Conservation (phyloP, 2,888 invertebrate species). For the Drosophila macrospina region DNA sequence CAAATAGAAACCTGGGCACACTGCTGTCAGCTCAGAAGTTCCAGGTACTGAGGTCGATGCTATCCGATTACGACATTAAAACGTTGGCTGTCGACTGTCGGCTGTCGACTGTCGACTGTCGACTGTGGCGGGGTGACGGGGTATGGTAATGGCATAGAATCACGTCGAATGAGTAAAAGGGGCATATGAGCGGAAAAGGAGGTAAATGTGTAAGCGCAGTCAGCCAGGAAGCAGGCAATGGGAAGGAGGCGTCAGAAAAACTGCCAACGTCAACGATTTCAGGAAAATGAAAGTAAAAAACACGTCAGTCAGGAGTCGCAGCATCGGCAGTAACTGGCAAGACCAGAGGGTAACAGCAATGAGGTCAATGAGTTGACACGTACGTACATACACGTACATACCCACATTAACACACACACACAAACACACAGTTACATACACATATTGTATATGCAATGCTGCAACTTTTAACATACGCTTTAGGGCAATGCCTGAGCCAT, state of each 20-base stretch:
- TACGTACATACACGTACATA: conserved; percentile 54
- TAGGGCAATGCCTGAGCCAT: conserved; percentile 60
- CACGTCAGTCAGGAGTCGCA: conserved; percentile 32
- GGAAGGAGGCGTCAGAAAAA: conserved; percentile 27
- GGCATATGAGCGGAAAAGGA: conserved; percentile 17
- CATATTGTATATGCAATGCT: conserved; percentile 21
- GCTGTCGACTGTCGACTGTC: conserved; percentile 10
- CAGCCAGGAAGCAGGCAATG: conserved; percentile 28
- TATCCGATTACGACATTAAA: conserved; percentile 71
- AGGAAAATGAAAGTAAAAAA: conserved; percentile 34
- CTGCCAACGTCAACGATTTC: conserved; percentile 51
- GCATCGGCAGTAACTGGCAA: conserved; percentile 27
- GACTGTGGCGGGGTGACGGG: background rate
- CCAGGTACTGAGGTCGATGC: conserved; percentile 58
- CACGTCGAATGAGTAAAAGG: conserved; percentile 29
- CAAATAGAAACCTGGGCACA: conserved; percentile 29
- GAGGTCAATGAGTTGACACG: conserved; percentile 79
- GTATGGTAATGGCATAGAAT: conserved; percentile 41
- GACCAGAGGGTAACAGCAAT: conserved; percentile 44
- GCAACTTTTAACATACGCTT: conserved; percentile 44
- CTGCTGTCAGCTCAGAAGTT: conserved; percentile 36
- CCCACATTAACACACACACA: conserved; percentile 13
- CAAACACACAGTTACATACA: conserved; percentile 23
- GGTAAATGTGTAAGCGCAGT: conserved; percentile 32
- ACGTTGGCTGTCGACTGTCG: conserved; percentile 21